These are phyloP conservation scores for Rhagologus leucostigma DNA, from an alignment of 2,113 vertebrate genomes.

Conservation along the genomic window DNA sequence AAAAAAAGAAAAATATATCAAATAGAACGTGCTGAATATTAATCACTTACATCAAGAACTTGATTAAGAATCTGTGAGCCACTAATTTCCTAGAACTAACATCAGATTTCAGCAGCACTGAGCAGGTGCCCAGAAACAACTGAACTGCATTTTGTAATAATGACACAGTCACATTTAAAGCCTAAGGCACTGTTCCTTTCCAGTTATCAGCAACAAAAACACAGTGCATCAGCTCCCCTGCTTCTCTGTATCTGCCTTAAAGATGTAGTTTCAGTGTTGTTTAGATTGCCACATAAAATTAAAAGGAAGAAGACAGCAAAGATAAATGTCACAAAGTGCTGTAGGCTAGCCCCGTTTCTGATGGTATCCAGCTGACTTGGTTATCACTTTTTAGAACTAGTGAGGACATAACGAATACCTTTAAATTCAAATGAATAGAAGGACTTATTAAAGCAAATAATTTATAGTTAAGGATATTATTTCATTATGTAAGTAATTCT, in stretches of 20 bases:
- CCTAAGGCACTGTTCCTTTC: background rate
- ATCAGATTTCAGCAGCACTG: background rate
- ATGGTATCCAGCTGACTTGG: background rate
- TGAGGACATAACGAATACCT: background rate
- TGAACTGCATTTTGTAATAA: background rate
- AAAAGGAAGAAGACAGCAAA: background rate
- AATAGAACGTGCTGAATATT: background rate
- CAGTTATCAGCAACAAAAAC: background rate
- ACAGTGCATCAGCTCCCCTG: background rate
- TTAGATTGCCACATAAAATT: background rate
- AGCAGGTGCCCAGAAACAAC: background rate
- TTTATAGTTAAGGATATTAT: background rate
- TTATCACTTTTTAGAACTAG: background rate
- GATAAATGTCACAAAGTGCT: background rate
- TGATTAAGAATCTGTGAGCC: background rate
- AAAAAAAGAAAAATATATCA: background rate
- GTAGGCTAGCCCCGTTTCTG: background rate
- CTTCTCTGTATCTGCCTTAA: background rate
- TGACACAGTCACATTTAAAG: background rate
- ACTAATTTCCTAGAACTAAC: background rate
- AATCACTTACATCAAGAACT: background rate
- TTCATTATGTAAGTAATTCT: background rate
- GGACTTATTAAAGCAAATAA: background rate
- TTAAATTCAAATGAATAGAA: background rate
- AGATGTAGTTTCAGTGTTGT: background rate